Percentiles rank a stretch among this genome's conserved stretches.
Evolutionary conservation across 1,140 invertebrate species (phyloP).

Genomic region (Cydia amplana): DNA sequence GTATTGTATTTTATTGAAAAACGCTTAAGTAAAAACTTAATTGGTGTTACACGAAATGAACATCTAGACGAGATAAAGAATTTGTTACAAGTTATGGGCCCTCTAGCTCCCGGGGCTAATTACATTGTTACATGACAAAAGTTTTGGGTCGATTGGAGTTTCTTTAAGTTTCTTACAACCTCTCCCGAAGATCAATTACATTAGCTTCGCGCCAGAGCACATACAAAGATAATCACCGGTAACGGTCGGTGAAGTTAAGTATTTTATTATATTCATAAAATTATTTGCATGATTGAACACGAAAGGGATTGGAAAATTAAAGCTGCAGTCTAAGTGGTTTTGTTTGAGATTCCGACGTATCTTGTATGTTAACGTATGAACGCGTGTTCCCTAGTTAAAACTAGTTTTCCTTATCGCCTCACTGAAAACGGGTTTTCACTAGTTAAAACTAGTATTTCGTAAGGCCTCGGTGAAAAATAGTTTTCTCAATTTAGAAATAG

Average conservation of each 20-base stretch:
- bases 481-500: too few species aligned
- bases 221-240: constrained; percentile 41
- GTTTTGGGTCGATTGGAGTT: constrained; percentile 57
- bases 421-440: too few species aligned
- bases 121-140: constrained; percentile 66
- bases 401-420: too few species aligned
- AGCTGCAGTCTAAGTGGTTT: background rate
- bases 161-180: constrained; percentile 53
- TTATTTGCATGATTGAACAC: constrained; percentile 28
- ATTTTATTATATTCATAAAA: constrained; percentile 29
- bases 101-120: constrained; percentile 59
- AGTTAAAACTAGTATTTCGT: too few species aligned
- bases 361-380: too few species aligned
- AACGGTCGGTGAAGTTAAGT: constrained; percentile 21
- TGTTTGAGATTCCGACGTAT: background rate
- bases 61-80: constrained; percentile 60
- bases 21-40: constrained; percentile 39
- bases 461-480: too few species aligned
- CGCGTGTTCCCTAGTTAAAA: too few species aligned
- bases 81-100: constrained; percentile 57
- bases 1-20: background rate
- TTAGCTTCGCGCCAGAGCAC: constrained; percentile 53
- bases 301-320: constrained; percentile 15
- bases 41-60: constrained; percentile 55
- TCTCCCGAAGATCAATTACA: constrained; percentile 54